Evolutionary conservation across 2,113 vertebrate genomes (phyloP).

Genomic region (Sphaerodactylus townsendi): DNA sequence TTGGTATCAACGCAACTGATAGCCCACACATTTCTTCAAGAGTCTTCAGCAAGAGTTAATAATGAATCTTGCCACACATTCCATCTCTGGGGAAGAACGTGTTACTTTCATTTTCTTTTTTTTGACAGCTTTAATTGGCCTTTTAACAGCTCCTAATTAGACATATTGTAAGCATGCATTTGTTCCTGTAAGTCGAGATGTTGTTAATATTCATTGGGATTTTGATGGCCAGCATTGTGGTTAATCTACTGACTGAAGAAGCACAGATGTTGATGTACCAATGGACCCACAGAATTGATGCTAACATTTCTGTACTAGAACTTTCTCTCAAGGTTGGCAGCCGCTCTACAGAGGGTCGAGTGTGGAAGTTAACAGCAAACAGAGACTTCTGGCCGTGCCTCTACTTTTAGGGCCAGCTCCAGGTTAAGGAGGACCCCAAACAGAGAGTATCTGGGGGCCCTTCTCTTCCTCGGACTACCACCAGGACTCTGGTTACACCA

Average conservation of each 20-base stretch:
- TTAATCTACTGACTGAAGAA: background rate
- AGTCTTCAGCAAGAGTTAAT: slow-evolving; percentile 13
- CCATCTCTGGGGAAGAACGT: slow-evolving; percentile 32
- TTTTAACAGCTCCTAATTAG: slow-evolving; percentile 44
- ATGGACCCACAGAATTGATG: background rate
- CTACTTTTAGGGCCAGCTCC: too few species aligned
- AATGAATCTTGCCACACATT: slow-evolving; percentile 3
- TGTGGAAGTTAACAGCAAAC: too few species aligned
- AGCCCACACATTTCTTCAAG: background rate
- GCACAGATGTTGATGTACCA: background rate
- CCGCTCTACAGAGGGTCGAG: too few species aligned
- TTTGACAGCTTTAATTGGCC: slow-evolving; percentile 51
- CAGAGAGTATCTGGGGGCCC: too few species aligned
- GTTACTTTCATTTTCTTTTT: slow-evolving; percentile 31
- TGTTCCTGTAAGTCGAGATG: slow-evolving; percentile 41
- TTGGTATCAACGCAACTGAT: background rate
- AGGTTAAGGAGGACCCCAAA: too few species aligned
- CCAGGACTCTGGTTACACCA: too few species aligned
- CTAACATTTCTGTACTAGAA: background rate
- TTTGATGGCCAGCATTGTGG: background rate
- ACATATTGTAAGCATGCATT: slow-evolving; percentile 18
- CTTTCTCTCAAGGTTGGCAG: too few species aligned
- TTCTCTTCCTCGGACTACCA: too few species aligned
- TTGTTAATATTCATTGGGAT: slow-evolving; percentile 10
- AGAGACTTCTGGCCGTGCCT: too few species aligned